Base-by-base conservation (phyloP, 1,140 invertebrate species). In the Ptiloglossa arizonensis region DNA sequence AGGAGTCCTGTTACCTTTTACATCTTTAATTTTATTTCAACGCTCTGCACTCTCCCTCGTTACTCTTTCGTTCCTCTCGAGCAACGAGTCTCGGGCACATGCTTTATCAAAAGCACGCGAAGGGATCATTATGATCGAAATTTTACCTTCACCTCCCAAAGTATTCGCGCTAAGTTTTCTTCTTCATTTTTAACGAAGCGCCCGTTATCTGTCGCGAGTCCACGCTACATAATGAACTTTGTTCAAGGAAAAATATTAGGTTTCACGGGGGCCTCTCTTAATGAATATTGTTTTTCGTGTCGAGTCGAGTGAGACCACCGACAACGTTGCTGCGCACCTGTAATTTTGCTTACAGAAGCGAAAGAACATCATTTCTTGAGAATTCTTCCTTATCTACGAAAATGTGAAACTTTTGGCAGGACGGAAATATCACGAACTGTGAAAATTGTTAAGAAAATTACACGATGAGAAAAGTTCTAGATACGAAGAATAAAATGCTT, bases 81-180 rank as follows among this genome's bases (percentile, higher is more conserved):
- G 8, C 38, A 29, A 22, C 4, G 5, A 54, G 60, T n/a, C 38
- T 50, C 44, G 41, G n/a, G 27, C 24, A 22, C 29, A 57, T 29
- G 50, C 24, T 29, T 46, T 69, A 75, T 80, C 50, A 54, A 29
- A 27, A 64, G 50, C 78, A 82, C 80, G 78, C 80, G 44, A 82
- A 50, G 35, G 19, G 48, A 17, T 64, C 78, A 59, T 81, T 79
- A 81, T 57, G 32, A 27, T 13, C 22, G 29, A 67, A 62, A 79
- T 44, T 17, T 46, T 67, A 52, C 38, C 48, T 66, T 52, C 77
- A 62, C 41, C 48, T 62, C 46, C 15, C 76, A 27, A 38, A 24
- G 50, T 19, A 56, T 38, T 24, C 29, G 17, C 48, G 5, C 32
- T 22, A 19, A 29, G n/a, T 27, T 50, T 19, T 54, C 22, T 56